Evolutionary conservation across 2,113 vertebrate species (phyloP).

Genomic region (Ploceus nigricollis): DNA sequence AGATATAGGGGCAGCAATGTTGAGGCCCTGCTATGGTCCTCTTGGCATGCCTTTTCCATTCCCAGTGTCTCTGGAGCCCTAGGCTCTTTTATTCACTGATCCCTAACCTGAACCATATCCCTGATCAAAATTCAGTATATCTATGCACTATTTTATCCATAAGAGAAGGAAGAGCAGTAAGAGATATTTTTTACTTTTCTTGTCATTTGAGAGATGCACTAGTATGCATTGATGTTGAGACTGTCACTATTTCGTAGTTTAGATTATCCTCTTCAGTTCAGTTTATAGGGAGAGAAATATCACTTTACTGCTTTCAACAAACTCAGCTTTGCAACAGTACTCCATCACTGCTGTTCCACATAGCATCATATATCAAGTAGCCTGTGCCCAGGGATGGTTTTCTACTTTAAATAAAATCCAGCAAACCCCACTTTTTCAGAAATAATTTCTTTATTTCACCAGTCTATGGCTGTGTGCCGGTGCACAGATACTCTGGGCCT

Average conservation of each 20-base stretch:
- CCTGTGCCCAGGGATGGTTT: background rate
- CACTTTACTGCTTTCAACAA: background rate
- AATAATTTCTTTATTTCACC: background rate
- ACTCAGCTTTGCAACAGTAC: background rate
- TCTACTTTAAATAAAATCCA: background rate
- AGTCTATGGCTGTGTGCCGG: accelerated
- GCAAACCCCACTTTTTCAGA: background rate
- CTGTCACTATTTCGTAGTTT: background rate
- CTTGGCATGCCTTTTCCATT: background rate
- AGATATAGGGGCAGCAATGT: background rate
- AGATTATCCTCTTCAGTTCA: background rate
- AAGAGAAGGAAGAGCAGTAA: background rate
- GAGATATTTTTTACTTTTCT: background rate
- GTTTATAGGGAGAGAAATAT: background rate
- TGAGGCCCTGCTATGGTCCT: background rate
- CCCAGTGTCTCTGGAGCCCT: background rate
- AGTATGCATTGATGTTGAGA: background rate
- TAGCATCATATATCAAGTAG: background rate
- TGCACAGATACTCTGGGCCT: background rate
- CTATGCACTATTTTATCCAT: background rate
- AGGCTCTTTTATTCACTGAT: background rate
- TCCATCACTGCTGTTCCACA: background rate
- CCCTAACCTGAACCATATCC: background rate
- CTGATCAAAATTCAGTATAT: background rate
- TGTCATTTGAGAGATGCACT: background rate